Evolutionary conservation across 2,113 vertebrate genomes (phyloP), one percentile per base, ranked within the genome.

Genomic region (Mirza zaza): DNA sequence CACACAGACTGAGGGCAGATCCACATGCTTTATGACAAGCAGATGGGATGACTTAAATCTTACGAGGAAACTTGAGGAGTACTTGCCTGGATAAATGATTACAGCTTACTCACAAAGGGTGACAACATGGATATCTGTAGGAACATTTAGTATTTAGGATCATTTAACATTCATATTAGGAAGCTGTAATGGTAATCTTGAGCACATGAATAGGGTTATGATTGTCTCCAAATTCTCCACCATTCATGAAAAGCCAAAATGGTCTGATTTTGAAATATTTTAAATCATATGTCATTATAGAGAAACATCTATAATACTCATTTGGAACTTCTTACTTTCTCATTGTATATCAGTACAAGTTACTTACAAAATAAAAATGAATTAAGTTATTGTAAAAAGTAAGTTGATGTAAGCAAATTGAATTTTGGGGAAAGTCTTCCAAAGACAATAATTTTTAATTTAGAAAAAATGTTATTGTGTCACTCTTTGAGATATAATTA

Each of bases 391-490:
- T 59, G 4, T 91, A 86, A 89, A 39, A 95, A 95, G 6, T 90
- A 81, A 95, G 65, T 88, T 68, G 36, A 91, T 70, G 45, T 79
- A 91, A 96, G 61, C 34, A 96, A 86, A 97, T 84, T 96, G n/a
- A 94, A 90, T 95, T 92, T 94, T 91, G 65, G 83, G 91, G 83
- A 91, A 55, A 65, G 27, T 95, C 45, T 93, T 55, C 73, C 48
- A 94, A 93, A 96, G 73, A 91, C 36, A 93, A 45, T 82, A 93
- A 65, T 70, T 90, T 97, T 89, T 96, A 85, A 96, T 88, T 96
- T 93, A 86, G 52, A 93, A 83, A 96, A 83, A 73, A 42, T 92
- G 87, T 57, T 96, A 89, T 91, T 23, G 80, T 77, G 48, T 23
- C 65, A 67, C 57, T 97, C 50, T 90, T 92, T 96, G 45, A 96